Conservation (phyloP, 2,797 vertebrate species). For the Gymnoscopelus braueri region DNA sequence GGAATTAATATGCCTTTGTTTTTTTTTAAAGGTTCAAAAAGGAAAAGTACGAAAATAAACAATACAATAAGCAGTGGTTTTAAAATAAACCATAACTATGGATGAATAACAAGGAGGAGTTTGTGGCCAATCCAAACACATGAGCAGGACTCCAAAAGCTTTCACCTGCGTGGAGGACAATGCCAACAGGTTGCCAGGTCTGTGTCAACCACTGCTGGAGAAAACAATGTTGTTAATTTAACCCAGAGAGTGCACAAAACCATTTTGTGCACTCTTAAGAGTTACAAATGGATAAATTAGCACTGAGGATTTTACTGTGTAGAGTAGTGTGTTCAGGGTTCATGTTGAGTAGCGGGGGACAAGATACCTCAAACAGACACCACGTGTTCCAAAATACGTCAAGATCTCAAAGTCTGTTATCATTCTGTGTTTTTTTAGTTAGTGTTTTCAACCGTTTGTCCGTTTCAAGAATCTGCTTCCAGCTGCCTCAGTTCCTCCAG, state of each 20-base stretch:
- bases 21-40: constrained; percentile 58
- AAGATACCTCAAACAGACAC: constrained; percentile 37
- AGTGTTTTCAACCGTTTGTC: constrained; percentile 52
- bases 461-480: constrained; percentile 82
- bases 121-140: constrained; percentile 4
- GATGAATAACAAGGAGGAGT: constrained; percentile 14
- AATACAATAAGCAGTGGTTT: constrained; percentile 34
- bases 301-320: too few relatives aligned
- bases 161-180: constrained; percentile 27
- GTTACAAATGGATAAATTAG: too few relatives aligned
- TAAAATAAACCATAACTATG: constrained; percentile 47
- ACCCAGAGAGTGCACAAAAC: not conserved
- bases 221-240: not conserved
- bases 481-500: constrained; percentile 86
- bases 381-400: constrained; percentile 47
- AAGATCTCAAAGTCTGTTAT: constrained; percentile 48
- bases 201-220: constrained; percentile 10
- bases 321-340: constrained; percentile 40
- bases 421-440: constrained; percentile 38
- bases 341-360: constrained; percentile 36
- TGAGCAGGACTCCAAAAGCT: constrained; percentile 22
- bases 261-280: too few relatives aligned
- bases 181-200: constrained; percentile 11
- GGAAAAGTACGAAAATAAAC: constrained; percentile 37
- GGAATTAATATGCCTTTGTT: too few relatives aligned